Percentiles rank a stretch among this genome's conserved stretches.
Conservation (phyloP, 1,140 invertebrate genomes). For the Gyrodactylus salaris region DNA sequence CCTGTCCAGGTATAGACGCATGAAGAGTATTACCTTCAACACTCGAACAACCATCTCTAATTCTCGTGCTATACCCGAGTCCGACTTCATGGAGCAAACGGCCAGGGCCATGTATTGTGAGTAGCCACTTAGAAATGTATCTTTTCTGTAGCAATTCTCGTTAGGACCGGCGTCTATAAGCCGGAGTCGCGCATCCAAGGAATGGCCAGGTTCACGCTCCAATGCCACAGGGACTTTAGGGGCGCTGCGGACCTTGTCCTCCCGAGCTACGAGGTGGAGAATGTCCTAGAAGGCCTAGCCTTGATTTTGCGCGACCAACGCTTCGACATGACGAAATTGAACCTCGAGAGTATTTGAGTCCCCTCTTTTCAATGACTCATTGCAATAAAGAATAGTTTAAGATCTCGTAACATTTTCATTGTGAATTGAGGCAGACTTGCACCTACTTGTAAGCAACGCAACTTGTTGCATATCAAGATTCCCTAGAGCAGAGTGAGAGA, state of each 20-base stretch:
- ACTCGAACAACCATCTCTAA: neutral
- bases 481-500: too few species aligned
- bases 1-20: slow-evolving; percentile 8
- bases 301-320: neutral
- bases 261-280: neutral
- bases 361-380: too few species aligned
- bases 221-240: slow-evolving; percentile 2
- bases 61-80: slow-evolving; percentile 1
- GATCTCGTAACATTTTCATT: too few species aligned
- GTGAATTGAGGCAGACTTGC: too few species aligned
- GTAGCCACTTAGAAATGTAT: neutral
- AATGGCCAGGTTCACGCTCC: neutral
- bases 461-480: too few species aligned
- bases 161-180: slow-evolving; percentile 19
- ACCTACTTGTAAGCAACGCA: too few species aligned
- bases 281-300: neutral
- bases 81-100: slow-evolving; percentile 13
- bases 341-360: neutral
- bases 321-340: slow-evolving; percentile 27
- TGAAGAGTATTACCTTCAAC: slow-evolving; percentile 1
- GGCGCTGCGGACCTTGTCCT: neutral
- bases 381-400: too few species aligned
- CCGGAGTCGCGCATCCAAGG: slow-evolving; percentile 5
- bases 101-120: slow-evolving; percentile 7
- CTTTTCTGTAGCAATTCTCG: slow-evolving; percentile 13